These are phyloP conservation scores for Caprella mutica DNA, from an alignment of 2,888 invertebrate genomes.

Conservation along the genomic window DNA sequence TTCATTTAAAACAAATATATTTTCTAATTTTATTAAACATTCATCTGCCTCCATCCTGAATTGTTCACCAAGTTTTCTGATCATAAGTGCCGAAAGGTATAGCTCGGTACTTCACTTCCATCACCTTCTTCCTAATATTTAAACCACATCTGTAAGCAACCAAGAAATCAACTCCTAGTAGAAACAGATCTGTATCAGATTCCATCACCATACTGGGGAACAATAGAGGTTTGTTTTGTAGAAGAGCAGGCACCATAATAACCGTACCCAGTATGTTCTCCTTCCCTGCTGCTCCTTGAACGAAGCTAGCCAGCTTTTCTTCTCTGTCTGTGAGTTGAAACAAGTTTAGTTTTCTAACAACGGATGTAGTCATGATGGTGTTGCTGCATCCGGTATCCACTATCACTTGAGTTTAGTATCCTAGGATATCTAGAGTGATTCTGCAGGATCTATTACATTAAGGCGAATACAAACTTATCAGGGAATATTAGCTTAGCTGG, in stretches of 20 bases:
- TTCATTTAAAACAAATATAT: too few relatives aligned
- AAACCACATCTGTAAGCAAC: conserved; percentile 8
- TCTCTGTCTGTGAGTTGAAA: conserved; percentile 1
- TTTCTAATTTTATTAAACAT: too few relatives aligned
- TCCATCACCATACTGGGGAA: conserved; percentile 17
- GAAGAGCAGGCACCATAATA: conserved; percentile 6
- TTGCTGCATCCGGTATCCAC: conserved; percentile 17
- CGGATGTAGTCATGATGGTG: conserved; percentile 4
- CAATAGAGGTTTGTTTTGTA: conserved; percentile 9
- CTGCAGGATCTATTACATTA: neutral
- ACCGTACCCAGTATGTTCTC: conserved; percentile 9
- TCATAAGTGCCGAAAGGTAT: too few relatives aligned
- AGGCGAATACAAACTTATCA: too few relatives aligned
- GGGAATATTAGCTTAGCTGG: too few relatives aligned
- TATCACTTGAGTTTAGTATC: neutral
- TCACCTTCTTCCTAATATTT: neutral
- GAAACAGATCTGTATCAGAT: neutral
- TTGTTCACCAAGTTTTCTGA: too few relatives aligned
- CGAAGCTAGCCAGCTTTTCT: conserved; percentile 6
- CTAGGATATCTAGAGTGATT: conserved; percentile 2
- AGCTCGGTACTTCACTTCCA: neutral
- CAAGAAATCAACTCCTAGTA: conserved; percentile 15
- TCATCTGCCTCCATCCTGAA: too few relatives aligned
- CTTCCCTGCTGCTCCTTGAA: conserved; percentile 12
- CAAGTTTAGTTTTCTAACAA: conserved; percentile 2